Evolutionary conservation across 2,797 vertebrate species (phyloP).

Genomic region (Falco rusticolus): DNA sequence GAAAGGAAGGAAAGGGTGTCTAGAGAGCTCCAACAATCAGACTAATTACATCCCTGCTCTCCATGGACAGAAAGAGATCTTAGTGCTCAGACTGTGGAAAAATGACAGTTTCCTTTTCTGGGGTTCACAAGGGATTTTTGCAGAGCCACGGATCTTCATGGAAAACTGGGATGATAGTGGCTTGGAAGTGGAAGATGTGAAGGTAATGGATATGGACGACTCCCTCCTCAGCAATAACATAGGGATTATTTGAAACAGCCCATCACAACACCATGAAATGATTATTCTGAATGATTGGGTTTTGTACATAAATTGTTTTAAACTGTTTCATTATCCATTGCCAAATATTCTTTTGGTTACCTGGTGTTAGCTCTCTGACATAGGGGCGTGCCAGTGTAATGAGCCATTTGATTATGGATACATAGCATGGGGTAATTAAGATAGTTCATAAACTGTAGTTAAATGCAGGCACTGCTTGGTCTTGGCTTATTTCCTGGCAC

Average conservation of each 20-base stretch:
- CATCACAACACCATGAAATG: background rate
- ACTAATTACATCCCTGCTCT: background rate
- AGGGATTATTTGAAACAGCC: background rate
- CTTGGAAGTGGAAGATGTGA: background rate
- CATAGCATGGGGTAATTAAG: background rate
- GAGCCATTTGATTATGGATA: background rate
- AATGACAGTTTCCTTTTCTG: background rate
- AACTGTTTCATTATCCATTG: background rate
- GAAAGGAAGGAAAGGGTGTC: background rate
- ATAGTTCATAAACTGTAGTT: background rate
- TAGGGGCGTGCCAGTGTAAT: background rate
- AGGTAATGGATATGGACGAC: background rate
- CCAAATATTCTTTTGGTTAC: background rate
- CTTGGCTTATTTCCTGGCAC: background rate
- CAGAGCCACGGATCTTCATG: background rate
- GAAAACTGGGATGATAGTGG: background rate
- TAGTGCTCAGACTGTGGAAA: background rate
- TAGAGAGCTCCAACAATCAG: background rate
- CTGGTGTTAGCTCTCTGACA: background rate
- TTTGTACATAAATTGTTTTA: background rate
- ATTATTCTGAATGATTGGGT: fast-evolving
- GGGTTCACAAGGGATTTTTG: background rate
- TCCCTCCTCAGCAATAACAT: background rate
- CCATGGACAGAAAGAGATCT: background rate
- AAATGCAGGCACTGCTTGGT: background rate